Percentiles rank a stretch among this genome's conserved stretches.
Evolutionary conservation across 2,888 invertebrate species (phyloP).

Genomic region (Heliconius erato): DNA sequence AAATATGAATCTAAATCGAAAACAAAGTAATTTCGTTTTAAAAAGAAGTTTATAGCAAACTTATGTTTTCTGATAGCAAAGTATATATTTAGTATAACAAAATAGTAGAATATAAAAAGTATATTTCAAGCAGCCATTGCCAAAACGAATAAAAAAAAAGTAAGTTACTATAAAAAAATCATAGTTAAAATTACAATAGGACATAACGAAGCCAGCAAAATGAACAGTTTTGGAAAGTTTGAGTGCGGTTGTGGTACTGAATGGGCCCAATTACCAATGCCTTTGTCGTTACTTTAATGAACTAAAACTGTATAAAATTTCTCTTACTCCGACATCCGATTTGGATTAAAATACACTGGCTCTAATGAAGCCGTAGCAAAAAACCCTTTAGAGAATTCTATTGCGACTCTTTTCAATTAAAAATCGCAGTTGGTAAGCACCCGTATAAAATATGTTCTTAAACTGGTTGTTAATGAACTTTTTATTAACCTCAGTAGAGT

Average conservation of each 20-base stretch:
- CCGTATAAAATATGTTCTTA: constrained; percentile 29
- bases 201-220: constrained; percentile 27
- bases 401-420: constrained; percentile 39
- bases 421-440: constrained; percentile 35
- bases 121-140: background rate
- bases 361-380: constrained; percentile 38
- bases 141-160: background rate
- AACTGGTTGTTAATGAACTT: constrained; percentile 19
- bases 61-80: background rate
- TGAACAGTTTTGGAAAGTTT: constrained; percentile 27
- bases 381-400: constrained; percentile 29
- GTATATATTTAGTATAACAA: background rate
- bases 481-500: constrained; percentile 10
- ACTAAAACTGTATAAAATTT: constrained; percentile 34
- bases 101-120: too few relatives aligned
- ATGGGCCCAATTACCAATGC: constrained; percentile 35
- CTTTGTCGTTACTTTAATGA: constrained; percentile 35
- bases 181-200: constrained; percentile 15
- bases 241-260: constrained; percentile 31
- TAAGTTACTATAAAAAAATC: constrained; percentile 10
- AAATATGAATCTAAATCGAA: background rate
- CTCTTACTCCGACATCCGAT: constrained; percentile 19
- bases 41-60: background rate
- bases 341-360: constrained; percentile 33
- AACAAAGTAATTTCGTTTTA: background rate